phyloP scores from a whole-genome alignment of 2,113 vertebrate species.

The Trinectes maculatus region DNA sequence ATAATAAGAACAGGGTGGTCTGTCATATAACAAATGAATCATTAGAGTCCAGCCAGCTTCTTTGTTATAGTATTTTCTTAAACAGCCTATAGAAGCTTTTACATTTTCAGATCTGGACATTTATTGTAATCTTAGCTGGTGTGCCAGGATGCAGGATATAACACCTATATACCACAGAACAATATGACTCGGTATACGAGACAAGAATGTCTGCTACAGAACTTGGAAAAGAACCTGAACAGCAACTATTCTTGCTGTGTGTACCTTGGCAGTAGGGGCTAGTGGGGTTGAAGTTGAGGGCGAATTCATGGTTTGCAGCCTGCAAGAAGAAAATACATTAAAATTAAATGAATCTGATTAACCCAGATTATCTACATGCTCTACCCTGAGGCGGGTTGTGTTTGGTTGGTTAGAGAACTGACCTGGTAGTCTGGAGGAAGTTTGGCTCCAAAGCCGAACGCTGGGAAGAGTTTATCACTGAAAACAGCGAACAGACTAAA shows the following conservation, averaged over 20 bases:
- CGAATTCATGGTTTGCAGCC: conserved; percentile 91
- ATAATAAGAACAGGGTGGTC: too few species aligned
- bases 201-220: too few species aligned
- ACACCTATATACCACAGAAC: too few species aligned
- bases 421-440: conserved; percentile 92
- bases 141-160: too few species aligned
- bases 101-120: too few species aligned
- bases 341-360: not conserved
- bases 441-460: conserved; percentile 94
- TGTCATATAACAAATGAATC: not conserved
- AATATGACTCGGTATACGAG: too few species aligned
- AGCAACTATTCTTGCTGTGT: not conserved
- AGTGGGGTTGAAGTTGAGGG: conserved; percentile 92
- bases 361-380: not conserved
- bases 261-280: conserved; percentile 91
- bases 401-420: conserved; percentile 21
- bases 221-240: not conserved
- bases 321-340: conserved; percentile 64
- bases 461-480: conserved; percentile 93
- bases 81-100: too few species aligned
- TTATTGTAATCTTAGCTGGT: too few species aligned
- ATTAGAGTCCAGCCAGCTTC: not conserved
- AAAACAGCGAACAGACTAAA: conserved; percentile 39
- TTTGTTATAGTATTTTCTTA: too few species aligned
- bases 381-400: not conserved